Percentiles rank a stretch among this genome's conserved stretches.
Conservation (phyloP, 2,888 invertebrate genomes). For the Exocentrus adspersus region DNA sequence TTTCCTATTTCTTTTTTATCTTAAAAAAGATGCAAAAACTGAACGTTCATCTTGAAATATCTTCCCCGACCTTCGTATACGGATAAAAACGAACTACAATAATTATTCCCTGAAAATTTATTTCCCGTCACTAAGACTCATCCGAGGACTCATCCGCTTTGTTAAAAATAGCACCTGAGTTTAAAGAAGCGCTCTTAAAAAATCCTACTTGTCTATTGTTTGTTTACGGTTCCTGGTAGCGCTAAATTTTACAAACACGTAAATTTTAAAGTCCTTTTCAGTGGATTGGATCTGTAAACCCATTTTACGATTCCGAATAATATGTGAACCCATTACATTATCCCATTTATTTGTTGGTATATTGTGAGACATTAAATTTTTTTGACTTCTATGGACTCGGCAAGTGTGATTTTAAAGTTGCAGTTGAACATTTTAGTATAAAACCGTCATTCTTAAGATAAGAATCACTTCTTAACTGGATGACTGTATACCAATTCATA, state of each 20-base stretch:
- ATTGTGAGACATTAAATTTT: constrained; percentile 19
- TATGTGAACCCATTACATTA: constrained; percentile 23
- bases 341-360: constrained; percentile 20
- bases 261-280: constrained; percentile 7
- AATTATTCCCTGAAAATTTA: no score
- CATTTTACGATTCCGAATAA: constrained; percentile 16
- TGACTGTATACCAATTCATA: constrained; percentile 15
- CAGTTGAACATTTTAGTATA: background rate
- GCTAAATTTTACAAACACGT: constrained; percentile 16
- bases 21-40: no score
- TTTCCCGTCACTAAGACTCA: background rate
- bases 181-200: constrained; percentile 15
- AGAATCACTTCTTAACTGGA: background rate
- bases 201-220: background rate
- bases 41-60: no score
- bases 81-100: no score
- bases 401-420: constrained; percentile 26
- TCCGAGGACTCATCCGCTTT: background rate
- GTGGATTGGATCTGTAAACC: constrained; percentile 1
- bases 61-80: no score
- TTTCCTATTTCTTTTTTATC: no score
- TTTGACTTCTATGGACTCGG: constrained; percentile 19
- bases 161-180: constrained; percentile 17
- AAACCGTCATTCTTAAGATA: background rate
- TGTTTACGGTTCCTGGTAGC: constrained; percentile 16